phyloP scores from a whole-genome alignment of 2,113 vertebrate species.

The Glaucomys volans region DNA sequence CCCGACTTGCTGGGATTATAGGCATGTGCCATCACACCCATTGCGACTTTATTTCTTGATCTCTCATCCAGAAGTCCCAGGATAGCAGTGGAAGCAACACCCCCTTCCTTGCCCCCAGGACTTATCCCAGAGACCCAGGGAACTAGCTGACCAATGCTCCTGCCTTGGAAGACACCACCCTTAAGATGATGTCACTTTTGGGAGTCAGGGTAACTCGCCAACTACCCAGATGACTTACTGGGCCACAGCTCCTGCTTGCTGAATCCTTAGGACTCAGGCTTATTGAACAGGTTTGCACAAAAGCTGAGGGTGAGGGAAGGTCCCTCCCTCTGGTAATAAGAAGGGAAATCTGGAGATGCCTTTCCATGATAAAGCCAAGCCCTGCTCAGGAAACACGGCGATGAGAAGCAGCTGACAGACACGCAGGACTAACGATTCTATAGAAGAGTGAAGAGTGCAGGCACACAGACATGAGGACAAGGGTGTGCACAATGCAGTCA shows the following conservation, averaged over 20 bases:
- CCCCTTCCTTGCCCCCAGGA: not conserved
- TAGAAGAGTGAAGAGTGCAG: not conserved
- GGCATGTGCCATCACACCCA: too few species aligned
- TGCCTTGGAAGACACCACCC: not conserved
- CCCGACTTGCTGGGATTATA: too few species aligned
- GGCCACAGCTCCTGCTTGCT: not conserved
- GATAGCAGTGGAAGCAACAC: not conserved
- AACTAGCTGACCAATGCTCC: not conserved
- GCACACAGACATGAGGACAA: not conserved
- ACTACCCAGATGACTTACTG: not conserved
- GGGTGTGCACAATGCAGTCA: not conserved
- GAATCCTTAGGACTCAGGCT: not conserved
- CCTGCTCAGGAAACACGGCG: constrained; percentile 27
- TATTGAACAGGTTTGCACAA: not conserved
- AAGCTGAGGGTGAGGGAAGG: not conserved
- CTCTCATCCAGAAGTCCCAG: not conserved
- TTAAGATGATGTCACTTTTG: not conserved
- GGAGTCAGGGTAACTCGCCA: not conserved
- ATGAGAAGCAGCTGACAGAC: not conserved
- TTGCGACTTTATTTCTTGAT: constrained; percentile 57
- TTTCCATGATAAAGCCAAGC: constrained; percentile 43
- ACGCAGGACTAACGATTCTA: not conserved
- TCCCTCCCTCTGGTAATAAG: not conserved
- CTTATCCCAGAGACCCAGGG: not conserved
- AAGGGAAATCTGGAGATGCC: not conserved